These are phyloP conservation scores for Furcifer pardalis DNA, from an alignment of 2,797 vertebrate genomes.

Conservation along the genomic window DNA sequence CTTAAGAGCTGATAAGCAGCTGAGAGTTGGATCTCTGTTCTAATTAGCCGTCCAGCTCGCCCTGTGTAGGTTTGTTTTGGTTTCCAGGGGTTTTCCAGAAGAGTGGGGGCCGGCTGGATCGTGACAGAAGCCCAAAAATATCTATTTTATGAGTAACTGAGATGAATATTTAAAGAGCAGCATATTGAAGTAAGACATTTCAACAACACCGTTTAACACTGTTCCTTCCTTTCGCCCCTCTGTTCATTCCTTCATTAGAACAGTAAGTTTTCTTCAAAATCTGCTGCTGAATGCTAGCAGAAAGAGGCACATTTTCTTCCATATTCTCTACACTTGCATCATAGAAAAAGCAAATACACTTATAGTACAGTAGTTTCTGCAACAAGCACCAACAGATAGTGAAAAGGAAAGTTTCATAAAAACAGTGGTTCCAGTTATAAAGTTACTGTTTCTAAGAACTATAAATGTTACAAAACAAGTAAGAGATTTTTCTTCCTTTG, in stretches of 20 bases:
- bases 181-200: constrained; percentile 51
- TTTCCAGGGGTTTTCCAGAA: too few species aligned
- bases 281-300: constrained; percentile 16
- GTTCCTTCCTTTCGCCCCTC: constrained; percentile 30
- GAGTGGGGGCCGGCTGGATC: too few species aligned
- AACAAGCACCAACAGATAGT: constrained; percentile 25
- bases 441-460: neutral
- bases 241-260: constrained; percentile 35
- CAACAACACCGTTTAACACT: neutral
- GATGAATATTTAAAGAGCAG: constrained; percentile 16
- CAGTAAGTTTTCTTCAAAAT: constrained; percentile 37
- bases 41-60: too few species aligned
- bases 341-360: constrained; percentile 9
- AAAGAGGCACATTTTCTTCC: constrained; percentile 33
- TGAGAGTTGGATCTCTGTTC: too few species aligned
- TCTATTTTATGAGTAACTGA: neutral
- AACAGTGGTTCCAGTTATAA: neutral
- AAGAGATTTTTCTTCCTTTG: neutral
- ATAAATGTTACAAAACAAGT: neutral
- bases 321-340: constrained; percentile 14
- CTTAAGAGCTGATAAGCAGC: too few species aligned
- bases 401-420: constrained; percentile 21
- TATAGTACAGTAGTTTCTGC: too few species aligned
- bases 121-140: too few species aligned
- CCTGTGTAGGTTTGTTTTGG: too few species aligned